A percentile compares a stretch with the other conserved stretches of the same genome.
phyloP scores from a whole-genome alignment of 1,140 invertebrate species.

The Papilio xuthus region DNA sequence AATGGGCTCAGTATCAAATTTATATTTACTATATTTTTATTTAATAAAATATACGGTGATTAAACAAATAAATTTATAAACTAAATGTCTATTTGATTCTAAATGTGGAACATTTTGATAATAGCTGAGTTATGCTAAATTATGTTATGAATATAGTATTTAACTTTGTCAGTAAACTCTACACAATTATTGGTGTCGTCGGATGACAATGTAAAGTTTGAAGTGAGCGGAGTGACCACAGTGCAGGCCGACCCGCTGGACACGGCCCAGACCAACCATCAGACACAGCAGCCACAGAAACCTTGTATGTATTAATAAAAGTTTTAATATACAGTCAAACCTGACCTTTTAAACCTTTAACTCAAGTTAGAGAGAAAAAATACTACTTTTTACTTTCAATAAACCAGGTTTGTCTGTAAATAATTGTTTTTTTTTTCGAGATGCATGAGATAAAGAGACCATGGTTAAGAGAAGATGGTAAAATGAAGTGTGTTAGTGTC shows the following conservation, averaged over 20 bases:
- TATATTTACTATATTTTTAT: no score
- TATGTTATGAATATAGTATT: conserved; percentile 20
- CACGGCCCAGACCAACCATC: conserved; percentile 62
- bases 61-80: no score
- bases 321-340: no score
- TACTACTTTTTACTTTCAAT: no score
- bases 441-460: background rate
- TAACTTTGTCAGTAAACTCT: conserved; percentile 67
- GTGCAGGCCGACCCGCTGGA: conserved; percentile 68
- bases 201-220: conserved; percentile 82
- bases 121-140: background rate
- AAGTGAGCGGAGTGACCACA: conserved; percentile 80
- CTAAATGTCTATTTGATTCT: no score
- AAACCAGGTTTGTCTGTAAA: no score
- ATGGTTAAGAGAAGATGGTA: no score
- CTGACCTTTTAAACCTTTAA: no score
- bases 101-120: no score
- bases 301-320: conserved; percentile 59
- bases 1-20: no score
- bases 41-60: no score
- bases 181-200: conserved; percentile 85
- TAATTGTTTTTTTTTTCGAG: background rate
- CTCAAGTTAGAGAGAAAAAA: no score
- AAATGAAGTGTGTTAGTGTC: background rate
- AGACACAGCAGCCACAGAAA: conserved; percentile 75